Conservation (phyloP, 2,113 vertebrate genomes). For the Phrynosoma platyrhinos region DNA sequence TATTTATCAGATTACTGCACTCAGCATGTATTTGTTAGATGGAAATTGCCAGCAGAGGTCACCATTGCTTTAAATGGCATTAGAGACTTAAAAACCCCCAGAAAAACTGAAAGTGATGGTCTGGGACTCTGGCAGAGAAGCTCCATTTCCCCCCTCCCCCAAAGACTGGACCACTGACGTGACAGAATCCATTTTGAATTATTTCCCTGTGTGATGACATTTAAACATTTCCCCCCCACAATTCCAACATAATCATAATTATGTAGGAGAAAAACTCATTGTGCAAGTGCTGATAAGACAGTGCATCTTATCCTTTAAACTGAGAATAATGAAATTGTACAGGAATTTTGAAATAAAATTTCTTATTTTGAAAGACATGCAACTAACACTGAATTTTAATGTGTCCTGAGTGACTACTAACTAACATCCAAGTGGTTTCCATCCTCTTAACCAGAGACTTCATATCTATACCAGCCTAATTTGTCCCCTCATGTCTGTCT, state of each 20-base stretch:
- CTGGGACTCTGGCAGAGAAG: slow-evolving; percentile 8
- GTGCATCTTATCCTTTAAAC: background rate
- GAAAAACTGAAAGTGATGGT: slow-evolving; percentile 5
- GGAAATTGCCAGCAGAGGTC: slow-evolving; percentile 66
- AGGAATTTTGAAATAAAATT: background rate
- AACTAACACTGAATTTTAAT: slow-evolving; percentile 3
- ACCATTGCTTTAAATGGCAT: slow-evolving; percentile 20
- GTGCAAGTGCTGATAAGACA: background rate
- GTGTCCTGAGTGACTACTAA: slow-evolving; percentile 14
- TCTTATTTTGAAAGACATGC: background rate
- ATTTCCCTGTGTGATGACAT: background rate
- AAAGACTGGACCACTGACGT: background rate
- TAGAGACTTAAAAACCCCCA: slow-evolving; percentile 1
- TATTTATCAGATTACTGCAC: slow-evolving; percentile 6
- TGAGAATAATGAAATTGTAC: background rate
- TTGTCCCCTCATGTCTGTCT: background rate
- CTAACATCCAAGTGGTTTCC: background rate
- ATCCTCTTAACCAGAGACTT: background rate
- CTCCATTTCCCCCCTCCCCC: background rate
- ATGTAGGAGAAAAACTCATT: background rate
- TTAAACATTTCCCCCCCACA: background rate
- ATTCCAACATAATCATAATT: slow-evolving; percentile 7
- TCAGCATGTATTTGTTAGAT: background rate
- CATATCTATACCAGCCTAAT: background rate
- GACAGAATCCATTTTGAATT: background rate